A percentile compares a stretch with the other conserved stretches of the same genome.
These are phyloP conservation scores for Polydrusus tereticollis DNA, from an alignment of 2,888 invertebrate species.

Conservation along the genomic window DNA sequence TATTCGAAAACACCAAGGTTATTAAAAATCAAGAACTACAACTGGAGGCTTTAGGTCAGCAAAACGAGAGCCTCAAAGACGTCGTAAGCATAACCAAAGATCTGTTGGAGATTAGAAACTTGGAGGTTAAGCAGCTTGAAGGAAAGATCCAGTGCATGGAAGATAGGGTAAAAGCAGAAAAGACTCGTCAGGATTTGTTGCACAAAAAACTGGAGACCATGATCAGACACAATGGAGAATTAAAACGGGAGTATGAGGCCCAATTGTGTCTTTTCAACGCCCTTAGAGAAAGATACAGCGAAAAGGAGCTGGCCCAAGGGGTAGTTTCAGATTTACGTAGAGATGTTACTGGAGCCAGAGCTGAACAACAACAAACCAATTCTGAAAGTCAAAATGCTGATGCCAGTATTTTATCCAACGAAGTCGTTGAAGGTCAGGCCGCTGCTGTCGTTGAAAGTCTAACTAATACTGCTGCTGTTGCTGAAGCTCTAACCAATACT, in stretches of 20 bases:
- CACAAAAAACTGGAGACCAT: slow-evolving; percentile 80
- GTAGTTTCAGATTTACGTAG: slow-evolving; percentile 55
- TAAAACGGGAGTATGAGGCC: slow-evolving; percentile 83
- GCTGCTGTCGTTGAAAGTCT: too few relatives aligned
- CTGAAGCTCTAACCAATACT: neutral
- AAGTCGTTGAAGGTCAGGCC: too few relatives aligned
- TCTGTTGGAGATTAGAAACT: slow-evolving; percentile 81
- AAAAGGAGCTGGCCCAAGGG: slow-evolving; percentile 61
- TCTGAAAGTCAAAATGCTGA: neutral
- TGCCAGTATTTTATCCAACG: too few relatives aligned
- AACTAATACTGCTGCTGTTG: neutral
- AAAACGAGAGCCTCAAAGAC: slow-evolving; percentile 83
- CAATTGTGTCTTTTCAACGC: slow-evolving; percentile 81
- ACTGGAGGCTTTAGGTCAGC: slow-evolving; percentile 78
- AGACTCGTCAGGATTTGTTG: slow-evolving; percentile 77
- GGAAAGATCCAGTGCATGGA: slow-evolving; percentile 76
- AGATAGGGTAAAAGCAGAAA: slow-evolving; percentile 76
- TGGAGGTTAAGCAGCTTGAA: slow-evolving; percentile 81
- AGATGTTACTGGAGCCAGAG: slow-evolving; percentile 30
- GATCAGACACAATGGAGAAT: slow-evolving; percentile 79
- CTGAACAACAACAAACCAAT: slow-evolving; percentile 14
- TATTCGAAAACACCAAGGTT: slow-evolving; percentile 82
- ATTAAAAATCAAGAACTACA: slow-evolving; percentile 85
- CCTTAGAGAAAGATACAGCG: slow-evolving; percentile 62
- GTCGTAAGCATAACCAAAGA: slow-evolving; percentile 87